phyloP scores from a whole-genome alignment of 2,797 vertebrate species.

The Hylomyscus alleni region DNA sequence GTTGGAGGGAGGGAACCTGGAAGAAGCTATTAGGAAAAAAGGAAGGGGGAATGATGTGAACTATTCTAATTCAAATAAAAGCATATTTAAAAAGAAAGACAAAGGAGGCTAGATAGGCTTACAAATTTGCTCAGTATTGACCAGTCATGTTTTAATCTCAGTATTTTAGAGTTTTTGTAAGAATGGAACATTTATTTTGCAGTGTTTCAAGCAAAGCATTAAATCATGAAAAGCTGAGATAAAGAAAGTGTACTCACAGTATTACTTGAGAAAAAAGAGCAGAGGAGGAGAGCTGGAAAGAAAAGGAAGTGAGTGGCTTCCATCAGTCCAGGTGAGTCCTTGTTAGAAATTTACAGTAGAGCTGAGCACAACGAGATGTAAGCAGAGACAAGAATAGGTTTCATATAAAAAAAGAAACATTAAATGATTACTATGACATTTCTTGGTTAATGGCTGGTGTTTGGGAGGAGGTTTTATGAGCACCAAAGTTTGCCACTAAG shows the following conservation, averaged over 20 bases:
- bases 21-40: not conserved
- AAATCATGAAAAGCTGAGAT: not conserved
- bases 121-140: not conserved
- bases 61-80: not conserved
- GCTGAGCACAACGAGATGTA: not conserved
- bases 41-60: not conserved
- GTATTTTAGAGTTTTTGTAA: not conserved
- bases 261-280: not conserved
- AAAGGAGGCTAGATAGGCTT: not conserved
- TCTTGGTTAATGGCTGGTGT: not conserved
- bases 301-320: not conserved
- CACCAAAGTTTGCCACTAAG: not conserved
- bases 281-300: not conserved
- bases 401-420: not conserved
- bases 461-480: not conserved
- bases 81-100: not conserved
- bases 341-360: not conserved
- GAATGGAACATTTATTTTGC: not conserved
- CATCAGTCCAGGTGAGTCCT: not conserved
- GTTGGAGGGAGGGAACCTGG: no score
- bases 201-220: not conserved
- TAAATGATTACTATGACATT: not conserved
- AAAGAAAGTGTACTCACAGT: not conserved
- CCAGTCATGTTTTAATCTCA: slow-evolving; percentile 6
- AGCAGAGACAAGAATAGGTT: slow-evolving; percentile 27